These are phyloP conservation scores for Theonella swinhoei DNA, from an alignment of 37 sponge, comb jelly and placozoan genomes.

Conservation along the genomic window DNA sequence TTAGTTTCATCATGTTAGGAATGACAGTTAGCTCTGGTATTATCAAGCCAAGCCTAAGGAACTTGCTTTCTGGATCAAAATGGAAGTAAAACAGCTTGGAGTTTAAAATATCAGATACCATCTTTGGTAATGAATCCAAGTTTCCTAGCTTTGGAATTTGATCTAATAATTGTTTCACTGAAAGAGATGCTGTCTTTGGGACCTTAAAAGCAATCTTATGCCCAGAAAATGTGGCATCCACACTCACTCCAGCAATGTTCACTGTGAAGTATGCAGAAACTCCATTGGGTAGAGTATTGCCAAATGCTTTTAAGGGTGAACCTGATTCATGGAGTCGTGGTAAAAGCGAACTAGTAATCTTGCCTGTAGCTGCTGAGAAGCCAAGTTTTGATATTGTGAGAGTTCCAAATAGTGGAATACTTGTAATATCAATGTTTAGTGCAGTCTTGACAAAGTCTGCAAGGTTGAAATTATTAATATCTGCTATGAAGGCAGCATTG, in stretches of 20 bases:
- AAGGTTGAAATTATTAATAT: not conserved
- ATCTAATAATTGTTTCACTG: not conserved
- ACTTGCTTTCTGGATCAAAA: not conserved
- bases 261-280: not conserved
- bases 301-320: not conserved
- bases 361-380: not conserved
- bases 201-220: not conserved
- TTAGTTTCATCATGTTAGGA: not conserved
- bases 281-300: not conserved
- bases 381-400: not conserved
- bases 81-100: not conserved
- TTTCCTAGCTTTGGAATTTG: not conserved
- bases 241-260: not conserved
- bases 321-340: not conserved
- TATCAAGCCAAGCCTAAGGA: not conserved
- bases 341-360: not conserved
- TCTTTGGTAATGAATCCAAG: not conserved
- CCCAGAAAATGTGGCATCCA: not conserved
- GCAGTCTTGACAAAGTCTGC: not conserved
- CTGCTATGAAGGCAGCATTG: not conserved
- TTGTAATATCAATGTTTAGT: not conserved
- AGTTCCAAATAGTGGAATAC: not conserved
- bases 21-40: not conserved
- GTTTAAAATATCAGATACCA: not conserved
- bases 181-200: not conserved